Conservation (phyloP, 2,113 vertebrate species). For the Bos javanicus region DNA sequence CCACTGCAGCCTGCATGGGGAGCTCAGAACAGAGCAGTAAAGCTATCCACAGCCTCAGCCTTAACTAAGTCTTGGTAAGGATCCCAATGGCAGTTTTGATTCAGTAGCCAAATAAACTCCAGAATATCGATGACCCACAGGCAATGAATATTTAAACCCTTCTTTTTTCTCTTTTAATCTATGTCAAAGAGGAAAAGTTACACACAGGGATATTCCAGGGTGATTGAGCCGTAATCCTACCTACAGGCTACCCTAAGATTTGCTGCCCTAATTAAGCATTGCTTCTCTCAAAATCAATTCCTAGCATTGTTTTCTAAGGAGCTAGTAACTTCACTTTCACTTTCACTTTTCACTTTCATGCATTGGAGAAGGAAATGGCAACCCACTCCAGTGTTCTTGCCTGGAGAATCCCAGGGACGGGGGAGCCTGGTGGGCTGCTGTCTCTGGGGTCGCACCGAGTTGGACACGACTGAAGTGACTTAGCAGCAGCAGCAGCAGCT, state of each 20-base stretch:
- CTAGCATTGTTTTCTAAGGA: background rate
- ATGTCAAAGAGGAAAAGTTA: slow-evolving; percentile 15
- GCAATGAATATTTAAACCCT: background rate
- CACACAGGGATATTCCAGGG: background rate
- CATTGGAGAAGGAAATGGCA: too few relatives aligned
- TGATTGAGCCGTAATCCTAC: slow-evolving; percentile 5
- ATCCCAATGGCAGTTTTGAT: slow-evolving; percentile 17
- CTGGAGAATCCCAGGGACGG: too few relatives aligned
- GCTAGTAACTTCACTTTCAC: background rate
- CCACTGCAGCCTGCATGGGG: background rate
- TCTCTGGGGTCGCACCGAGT: too few relatives aligned
- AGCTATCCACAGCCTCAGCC: too few relatives aligned
- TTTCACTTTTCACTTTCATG: too few relatives aligned
- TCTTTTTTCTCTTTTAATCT: background rate
- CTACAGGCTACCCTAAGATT: background rate
- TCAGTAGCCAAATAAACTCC: background rate
- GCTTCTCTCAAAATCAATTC: background rate
- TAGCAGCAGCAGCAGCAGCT: too few relatives aligned
- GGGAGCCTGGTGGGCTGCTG: too few relatives aligned
- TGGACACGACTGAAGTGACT: too few relatives aligned
- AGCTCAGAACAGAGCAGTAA: background rate
- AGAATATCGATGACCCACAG: background rate
- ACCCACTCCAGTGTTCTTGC: too few relatives aligned
- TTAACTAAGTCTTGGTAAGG: background rate
- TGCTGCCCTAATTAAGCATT: background rate